Percentiles rank a stretch among this genome's conserved stretches.
phyloP scores from a whole-genome alignment of 2,113 vertebrate genomes.

The Coryphaenoides rupestris region DNA sequence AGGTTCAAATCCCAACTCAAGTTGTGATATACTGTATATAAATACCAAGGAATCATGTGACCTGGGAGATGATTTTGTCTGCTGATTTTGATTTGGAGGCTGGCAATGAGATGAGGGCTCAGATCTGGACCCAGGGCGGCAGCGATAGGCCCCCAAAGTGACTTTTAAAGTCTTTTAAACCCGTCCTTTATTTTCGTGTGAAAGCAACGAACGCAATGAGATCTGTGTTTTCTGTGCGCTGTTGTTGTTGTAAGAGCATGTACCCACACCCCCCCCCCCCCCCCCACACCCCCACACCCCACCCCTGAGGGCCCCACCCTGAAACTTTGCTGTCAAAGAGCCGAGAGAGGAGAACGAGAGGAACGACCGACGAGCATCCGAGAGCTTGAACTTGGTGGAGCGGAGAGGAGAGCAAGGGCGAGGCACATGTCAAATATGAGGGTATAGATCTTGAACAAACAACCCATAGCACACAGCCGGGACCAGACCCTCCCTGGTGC shows the following conservation, averaged over 20 bases:
- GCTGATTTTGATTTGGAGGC: too few relatives aligned
- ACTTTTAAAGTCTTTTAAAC: too few relatives aligned
- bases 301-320: slow-evolving; percentile 44
- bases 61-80: too few relatives aligned
- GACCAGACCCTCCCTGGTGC: background rate
- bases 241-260: slow-evolving; percentile 14
- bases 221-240: slow-evolving; percentile 41
- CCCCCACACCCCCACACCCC: slow-evolving; percentile 24
- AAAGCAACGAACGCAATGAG: too few relatives aligned
- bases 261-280: background rate
- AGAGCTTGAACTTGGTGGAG: slow-evolving; percentile 67
- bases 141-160: too few relatives aligned
- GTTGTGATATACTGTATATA: too few relatives aligned
- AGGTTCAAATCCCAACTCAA: too few relatives aligned
- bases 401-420: slow-evolving; percentile 52
- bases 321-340: slow-evolving; percentile 62
- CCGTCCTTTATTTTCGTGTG: too few relatives aligned
- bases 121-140: too few relatives aligned
- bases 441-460: slow-evolving; percentile 58
- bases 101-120: too few relatives aligned
- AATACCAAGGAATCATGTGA: too few relatives aligned
- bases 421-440: slow-evolving; percentile 71
- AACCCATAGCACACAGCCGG: too few relatives aligned
- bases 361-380: background rate
- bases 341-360: slow-evolving; percentile 2